Percentiles rank a stretch among this genome's conserved stretches.
These are phyloP conservation scores for Nyctibius grandis DNA, from an alignment of 2,797 vertebrate genomes.

Conservation along the genomic window DNA sequence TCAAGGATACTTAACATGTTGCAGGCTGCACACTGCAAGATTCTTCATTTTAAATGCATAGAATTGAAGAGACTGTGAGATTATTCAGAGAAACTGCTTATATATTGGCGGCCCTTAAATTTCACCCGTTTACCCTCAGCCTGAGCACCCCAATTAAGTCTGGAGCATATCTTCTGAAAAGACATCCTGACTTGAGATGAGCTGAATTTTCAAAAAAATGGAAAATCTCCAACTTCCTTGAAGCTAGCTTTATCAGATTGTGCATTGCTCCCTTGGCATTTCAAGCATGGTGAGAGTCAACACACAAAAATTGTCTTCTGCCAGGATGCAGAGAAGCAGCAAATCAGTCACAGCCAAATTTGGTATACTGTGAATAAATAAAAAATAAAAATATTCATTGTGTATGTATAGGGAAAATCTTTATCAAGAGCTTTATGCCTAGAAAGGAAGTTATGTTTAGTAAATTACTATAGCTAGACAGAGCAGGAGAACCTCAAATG, in stretches of 20 bases:
- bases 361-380: neutral
- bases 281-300: neutral
- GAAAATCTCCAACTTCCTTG: neutral
- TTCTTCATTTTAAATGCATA: slow-evolving; percentile 64
- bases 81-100: slow-evolving; percentile 31
- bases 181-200: neutral
- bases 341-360: neutral
- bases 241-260: slow-evolving; percentile 6
- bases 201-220: neutral
- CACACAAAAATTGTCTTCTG: neutral
- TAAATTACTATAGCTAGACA: neutral
- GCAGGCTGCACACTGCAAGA: neutral
- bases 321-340: neutral
- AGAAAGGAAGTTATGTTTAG: neutral
- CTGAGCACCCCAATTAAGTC: slow-evolving; percentile 27
- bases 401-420: neutral
- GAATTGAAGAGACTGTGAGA: slow-evolving; percentile 47
- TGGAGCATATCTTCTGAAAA: slow-evolving; percentile 31
- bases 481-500: neutral
- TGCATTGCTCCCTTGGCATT: neutral
- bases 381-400: neutral
- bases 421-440: neutral
- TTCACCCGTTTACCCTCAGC: slow-evolving; percentile 39
- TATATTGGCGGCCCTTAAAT: slow-evolving; percentile 31
- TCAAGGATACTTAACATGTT: slow-evolving; percentile 13